Evolutionary conservation across 2,888 invertebrate species (phyloP).

Genomic region (Nephrotoma appendiculata): DNA sequence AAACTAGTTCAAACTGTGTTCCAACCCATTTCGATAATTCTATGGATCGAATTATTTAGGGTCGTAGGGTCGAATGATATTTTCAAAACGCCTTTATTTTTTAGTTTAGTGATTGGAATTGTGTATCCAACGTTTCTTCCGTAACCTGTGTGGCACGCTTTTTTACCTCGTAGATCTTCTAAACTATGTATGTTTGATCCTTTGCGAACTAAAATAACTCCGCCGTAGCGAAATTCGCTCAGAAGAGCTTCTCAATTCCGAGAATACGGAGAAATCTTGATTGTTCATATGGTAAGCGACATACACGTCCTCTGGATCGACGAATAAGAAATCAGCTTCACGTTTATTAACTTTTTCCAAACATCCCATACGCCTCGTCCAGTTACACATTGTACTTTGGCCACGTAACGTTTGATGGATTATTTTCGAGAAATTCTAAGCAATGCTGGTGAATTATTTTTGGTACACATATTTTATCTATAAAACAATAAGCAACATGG

Average conservation of each 20-base stretch:
- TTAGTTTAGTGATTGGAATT: conserved; percentile 61
- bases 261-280: conserved; percentile 59
- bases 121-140: conserved; percentile 83
- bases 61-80: conserved; percentile 27
- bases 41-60: conserved; percentile 23
- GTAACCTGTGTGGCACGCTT: conserved; percentile 77
- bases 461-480: conserved; percentile 66
- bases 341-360: conserved; percentile 57
- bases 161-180: conserved; percentile 55
- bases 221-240: conserved; percentile 67
- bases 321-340: conserved; percentile 66
- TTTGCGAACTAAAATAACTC: conserved; percentile 66
- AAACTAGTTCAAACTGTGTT: conserved; percentile 22
- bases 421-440: conserved; percentile 44
- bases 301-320: conserved; percentile 82
- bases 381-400: conserved; percentile 43
- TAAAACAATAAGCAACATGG: conserved; percentile 8
- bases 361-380: conserved; percentile 67
- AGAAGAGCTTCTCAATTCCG: conserved; percentile 60
- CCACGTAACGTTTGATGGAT: conserved; percentile 41
- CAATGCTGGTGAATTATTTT: conserved; percentile 46
- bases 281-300: conserved; percentile 57
- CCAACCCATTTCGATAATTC: conserved; percentile 24
- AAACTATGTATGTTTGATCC: conserved; percentile 51
- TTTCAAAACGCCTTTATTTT: conserved; percentile 43